Evolutionary conservation across 23 tunicate species (phyloP).

Genomic region (Clavelina lepadiformis): DNA sequence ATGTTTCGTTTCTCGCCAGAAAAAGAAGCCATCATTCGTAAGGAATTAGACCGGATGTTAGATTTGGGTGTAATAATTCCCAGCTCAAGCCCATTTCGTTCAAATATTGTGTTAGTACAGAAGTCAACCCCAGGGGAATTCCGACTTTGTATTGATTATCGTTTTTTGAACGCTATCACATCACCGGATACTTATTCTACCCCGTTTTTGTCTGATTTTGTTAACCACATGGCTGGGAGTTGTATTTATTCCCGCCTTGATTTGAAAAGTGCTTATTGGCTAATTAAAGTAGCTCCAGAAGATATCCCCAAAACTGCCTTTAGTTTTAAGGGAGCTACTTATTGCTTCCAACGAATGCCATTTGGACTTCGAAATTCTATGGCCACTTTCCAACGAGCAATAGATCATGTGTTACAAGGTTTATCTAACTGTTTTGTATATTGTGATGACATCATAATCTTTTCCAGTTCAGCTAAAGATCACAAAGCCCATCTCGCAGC

Average conservation of each 20-base stretch:
- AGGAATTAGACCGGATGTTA: not conserved
- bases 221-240: conserved; percentile 5
- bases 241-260: conserved; percentile 13
- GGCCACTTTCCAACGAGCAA: conserved; percentile 15
- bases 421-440: conserved; percentile 4
- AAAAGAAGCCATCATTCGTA: not conserved
- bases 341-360: conserved; percentile 10
- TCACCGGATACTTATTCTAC: conserved; percentile 19
- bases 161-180: conserved; percentile 11
- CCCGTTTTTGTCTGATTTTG: conserved; percentile 2
- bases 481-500: conserved; percentile 3
- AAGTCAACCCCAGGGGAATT: conserved; percentile 4
- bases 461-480: not conserved
- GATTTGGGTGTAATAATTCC: not conserved
- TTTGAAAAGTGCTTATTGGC: conserved; percentile 15
- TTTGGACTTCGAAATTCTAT: conserved; percentile 24
- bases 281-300: conserved; percentile 12
- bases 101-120: conserved; percentile 4
- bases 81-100: not conserved
- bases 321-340: not conserved
- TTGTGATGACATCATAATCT: conserved; percentile 16
- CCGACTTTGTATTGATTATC: conserved; percentile 19
- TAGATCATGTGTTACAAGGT: conserved; percentile 27
- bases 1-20: too few species aligned
- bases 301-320: conserved; percentile 15